Conservation (phyloP, 1,140 invertebrate species). For the Odontomachus brunneus region DNA sequence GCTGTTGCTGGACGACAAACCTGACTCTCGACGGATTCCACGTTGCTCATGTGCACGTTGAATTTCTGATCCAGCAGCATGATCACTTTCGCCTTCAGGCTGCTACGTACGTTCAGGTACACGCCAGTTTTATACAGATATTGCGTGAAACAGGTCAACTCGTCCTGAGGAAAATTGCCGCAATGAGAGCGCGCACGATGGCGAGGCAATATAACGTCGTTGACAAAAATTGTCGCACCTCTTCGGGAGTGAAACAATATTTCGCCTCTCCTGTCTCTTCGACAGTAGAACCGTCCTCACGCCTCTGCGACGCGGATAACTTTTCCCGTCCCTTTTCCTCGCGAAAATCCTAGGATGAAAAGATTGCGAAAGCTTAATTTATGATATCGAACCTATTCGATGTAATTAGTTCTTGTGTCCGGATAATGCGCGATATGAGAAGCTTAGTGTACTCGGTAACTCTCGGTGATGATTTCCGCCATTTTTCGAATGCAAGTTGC, state of each 20-base stretch:
- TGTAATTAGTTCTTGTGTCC: background rate
- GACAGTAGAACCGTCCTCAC: background rate
- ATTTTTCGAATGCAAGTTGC: constrained; percentile 68
- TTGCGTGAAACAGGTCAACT: constrained; percentile 74
- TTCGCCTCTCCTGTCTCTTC: background rate
- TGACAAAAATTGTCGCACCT: constrained; percentile 16
- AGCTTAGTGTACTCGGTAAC: constrained; percentile 69
- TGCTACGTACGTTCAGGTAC: constrained; percentile 66
- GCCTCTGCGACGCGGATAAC: background rate
- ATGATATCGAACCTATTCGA: background rate
- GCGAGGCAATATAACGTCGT: constrained; percentile 9
- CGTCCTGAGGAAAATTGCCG: constrained; percentile 70
- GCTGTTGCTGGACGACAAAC: constrained; percentile 54
- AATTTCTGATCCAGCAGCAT: constrained; percentile 76
- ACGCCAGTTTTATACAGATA: constrained; percentile 75
- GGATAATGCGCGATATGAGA: background rate
- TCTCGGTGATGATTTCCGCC: constrained; percentile 67
- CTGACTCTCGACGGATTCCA: constrained; percentile 68
- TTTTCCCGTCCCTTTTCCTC: constrained; percentile 34
- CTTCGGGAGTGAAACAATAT: constrained; percentile 55
- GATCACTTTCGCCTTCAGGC: constrained; percentile 71
- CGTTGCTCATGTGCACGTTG: constrained; percentile 29
- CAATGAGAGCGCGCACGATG: background rate
- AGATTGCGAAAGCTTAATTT: background rate
- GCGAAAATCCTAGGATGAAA: constrained; percentile 64